Base-by-base conservation (phyloP, 1,140 invertebrate genomes). In the Drosophila watanabei region DNA sequence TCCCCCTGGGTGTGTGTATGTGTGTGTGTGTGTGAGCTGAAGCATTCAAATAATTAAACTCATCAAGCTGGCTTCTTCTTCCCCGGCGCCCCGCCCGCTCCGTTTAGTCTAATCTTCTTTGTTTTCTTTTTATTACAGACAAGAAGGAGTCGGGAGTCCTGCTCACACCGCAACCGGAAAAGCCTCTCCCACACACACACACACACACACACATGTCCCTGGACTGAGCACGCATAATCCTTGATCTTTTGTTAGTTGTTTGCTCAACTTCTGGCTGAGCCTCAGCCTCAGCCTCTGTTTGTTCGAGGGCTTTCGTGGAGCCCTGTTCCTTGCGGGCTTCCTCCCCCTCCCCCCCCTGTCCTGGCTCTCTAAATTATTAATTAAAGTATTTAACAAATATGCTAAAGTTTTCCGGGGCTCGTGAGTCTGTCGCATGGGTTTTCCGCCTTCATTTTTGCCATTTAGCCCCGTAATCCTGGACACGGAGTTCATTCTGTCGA, bases 351-450 rank as follows among this genome's bases (percentile, higher is more conserved):
- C n/a, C 59, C 11, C 24, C 10, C 33, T n/a, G 16, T 24, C 45
- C 66, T 61, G 64, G 64, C 60, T 71, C 60, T 71, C 86, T 89
- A 90, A 88, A 88, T 89, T 89, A 88, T 88, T 88, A 88, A 88
- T 88, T 88, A 88, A 88, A 88, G 81, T 88, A 88, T 88, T 88
- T 88, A 88, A 84, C 85, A 88, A 88, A 88, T 84, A 88, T 89
- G 84, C 84, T 79, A 89, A 85, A 85, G 86, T 85, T 89, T 79
- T 63, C 85, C 78, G 63, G 62, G 49, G 69, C 71, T 75, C 82
- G 60, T 63, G 75, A 60, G 78, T 54, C 48, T 45, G n/a, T 61
- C 41, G 43, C 51, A 46, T 33, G 39, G 39, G 24, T 32, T 20
- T 37, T 43, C 20, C 56, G n/a, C n/a, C 37, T 18, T 32, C 45